A percentile compares a stretch with the other conserved stretches of the same genome.
These are phyloP conservation scores for Tromatobia lineatoria DNA, from an alignment of 2,888 invertebrate species.

Conservation along the genomic window DNA sequence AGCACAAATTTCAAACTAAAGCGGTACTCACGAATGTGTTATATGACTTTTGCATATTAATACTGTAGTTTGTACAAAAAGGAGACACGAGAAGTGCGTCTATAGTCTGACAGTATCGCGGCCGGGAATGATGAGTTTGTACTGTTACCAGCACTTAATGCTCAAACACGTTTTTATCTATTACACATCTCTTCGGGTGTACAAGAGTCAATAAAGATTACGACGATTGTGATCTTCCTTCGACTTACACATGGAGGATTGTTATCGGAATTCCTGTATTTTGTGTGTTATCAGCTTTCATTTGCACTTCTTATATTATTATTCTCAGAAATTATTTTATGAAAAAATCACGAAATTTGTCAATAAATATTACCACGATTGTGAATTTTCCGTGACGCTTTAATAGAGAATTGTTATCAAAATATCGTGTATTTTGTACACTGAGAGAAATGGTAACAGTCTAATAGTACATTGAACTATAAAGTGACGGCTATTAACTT, in stretches of 20 bases:
- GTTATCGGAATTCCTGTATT: background rate
- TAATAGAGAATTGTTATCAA: too few relatives aligned
- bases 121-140: slow-evolving; percentile 30
- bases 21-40: slow-evolving; percentile 62
- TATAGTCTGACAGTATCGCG: slow-evolving; percentile 14
- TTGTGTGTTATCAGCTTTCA: background rate
- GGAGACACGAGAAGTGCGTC: background rate
- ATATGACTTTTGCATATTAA: slow-evolving; percentile 29
- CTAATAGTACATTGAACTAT: too few relatives aligned
- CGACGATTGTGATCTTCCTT: background rate
- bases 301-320: too few relatives aligned
- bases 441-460: too few relatives aligned
- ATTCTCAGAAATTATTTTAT: too few relatives aligned
- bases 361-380: too few relatives aligned
- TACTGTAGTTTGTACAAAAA: background rate
- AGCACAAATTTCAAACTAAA: slow-evolving; percentile 4
- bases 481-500: too few relatives aligned
- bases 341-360: too few relatives aligned
- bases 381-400: too few relatives aligned
- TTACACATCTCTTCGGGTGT: background rate
- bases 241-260: background rate
- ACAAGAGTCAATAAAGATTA: slow-evolving; percentile 34
- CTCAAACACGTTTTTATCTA: slow-evolving; percentile 45
- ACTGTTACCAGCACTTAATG: background rate
- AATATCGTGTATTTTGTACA: too few relatives aligned